Percentiles rank a stretch among this genome's conserved stretches.
These are phyloP conservation scores for Campoplex capitator DNA, from an alignment of 2,888 invertebrate species.

Conservation along the genomic window DNA sequence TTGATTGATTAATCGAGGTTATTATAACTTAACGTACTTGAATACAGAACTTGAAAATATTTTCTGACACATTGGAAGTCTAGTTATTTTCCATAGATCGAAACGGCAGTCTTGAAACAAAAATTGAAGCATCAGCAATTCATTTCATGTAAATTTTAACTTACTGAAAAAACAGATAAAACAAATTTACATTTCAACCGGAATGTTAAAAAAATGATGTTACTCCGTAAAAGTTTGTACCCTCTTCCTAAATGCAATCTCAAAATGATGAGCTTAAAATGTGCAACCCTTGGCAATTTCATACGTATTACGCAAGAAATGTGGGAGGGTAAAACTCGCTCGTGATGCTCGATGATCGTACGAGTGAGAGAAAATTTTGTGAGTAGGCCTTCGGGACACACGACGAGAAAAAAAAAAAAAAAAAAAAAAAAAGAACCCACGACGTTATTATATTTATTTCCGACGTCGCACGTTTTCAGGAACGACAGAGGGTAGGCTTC, in stretches of 20 bases:
- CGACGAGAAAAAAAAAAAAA: slow-evolving; percentile 43
- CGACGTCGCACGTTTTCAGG: slow-evolving; percentile 58
- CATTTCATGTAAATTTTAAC: neutral
- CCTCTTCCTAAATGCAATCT: slow-evolving; percentile 75
- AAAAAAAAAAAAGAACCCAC: slow-evolving; percentile 53
- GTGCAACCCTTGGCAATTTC: slow-evolving; percentile 78
- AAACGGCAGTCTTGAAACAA: neutral
- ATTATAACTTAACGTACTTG: neutral
- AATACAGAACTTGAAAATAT: neutral
- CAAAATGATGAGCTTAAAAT: slow-evolving; percentile 77
- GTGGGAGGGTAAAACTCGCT: slow-evolving; percentile 61
- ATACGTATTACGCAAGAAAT: slow-evolving; percentile 78
- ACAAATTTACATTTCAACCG: slow-evolving; percentile 5
- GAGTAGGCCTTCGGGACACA: slow-evolving; percentile 63
- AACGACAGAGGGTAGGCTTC: slow-evolving; percentile 39
- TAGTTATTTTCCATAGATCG: neutral
- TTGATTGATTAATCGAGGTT: neutral
- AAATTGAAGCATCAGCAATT: neutral
- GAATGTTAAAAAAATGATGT: slow-evolving; percentile 26
- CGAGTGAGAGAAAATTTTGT: slow-evolving; percentile 24
- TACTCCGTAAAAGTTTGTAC: slow-evolving; percentile 29
- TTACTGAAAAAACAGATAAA: neutral
- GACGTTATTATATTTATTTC: slow-evolving; percentile 73
- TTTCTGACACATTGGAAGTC: neutral
- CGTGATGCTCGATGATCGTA: slow-evolving; percentile 25